These are phyloP conservation scores for Meandrina meandrites DNA, from an alignment of 92 coral and sea anemone genomes.

Conservation along the genomic window DNA sequence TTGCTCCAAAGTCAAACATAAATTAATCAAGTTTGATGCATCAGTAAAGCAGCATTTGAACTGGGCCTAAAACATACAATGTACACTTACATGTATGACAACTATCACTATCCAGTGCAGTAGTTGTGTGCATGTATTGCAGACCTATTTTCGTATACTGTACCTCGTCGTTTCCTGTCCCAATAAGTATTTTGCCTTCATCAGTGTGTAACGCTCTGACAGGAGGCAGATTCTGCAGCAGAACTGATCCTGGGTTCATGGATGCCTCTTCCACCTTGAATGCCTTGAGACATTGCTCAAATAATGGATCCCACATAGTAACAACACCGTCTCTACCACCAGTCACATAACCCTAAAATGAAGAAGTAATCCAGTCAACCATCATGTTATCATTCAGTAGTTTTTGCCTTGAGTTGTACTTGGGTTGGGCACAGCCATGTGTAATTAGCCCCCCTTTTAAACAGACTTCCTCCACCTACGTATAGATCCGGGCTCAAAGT, in stretches of 20 bases:
- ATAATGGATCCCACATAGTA: constrained; percentile 90
- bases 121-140: neutral
- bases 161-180: constrained; percentile 98
- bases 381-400: neutral
- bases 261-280: constrained; percentile 88
- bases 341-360: constrained; percentile 88
- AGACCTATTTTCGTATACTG: neutral
- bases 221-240: constrained; percentile 93
- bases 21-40: no score
- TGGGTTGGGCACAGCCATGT: no score
- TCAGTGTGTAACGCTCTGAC: constrained; percentile 91
- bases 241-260: constrained; percentile 93
- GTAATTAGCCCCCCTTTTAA: no score
- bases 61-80: no score
- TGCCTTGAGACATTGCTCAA: constrained; percentile 92
- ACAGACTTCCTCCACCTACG: no score
- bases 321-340: constrained; percentile 98
- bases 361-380: neutral
- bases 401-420: neutral
- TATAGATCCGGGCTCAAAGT: no score
- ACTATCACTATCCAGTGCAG: no score
- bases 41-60: neutral
- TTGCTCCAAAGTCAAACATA: no score
- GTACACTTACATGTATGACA: no score
- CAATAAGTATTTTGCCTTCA: constrained; percentile 88